These are phyloP conservation scores for Catocala fraxini DNA, from an alignment of 2,888 invertebrate genomes.

Conservation along the genomic window DNA sequence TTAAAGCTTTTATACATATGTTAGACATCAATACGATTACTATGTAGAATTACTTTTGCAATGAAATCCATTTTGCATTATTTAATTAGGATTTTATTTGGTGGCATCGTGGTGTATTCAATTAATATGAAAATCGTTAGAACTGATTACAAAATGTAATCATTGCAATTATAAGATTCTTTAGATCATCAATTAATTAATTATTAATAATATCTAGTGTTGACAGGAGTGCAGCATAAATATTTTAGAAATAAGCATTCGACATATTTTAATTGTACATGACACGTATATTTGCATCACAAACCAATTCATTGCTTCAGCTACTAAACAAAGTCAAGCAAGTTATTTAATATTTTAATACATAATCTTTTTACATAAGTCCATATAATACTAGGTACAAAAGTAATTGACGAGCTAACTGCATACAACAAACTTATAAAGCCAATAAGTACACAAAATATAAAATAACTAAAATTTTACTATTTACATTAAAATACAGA, in stretches of 20 bases:
- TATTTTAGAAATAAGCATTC: too few species aligned
- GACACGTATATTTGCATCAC: constrained; percentile 47
- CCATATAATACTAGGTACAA: constrained; percentile 42
- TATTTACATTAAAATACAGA: constrained; percentile 54
- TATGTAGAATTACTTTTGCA: constrained; percentile 13
- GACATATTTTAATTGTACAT: too few species aligned
- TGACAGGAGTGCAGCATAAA: too few species aligned
- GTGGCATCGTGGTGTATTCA: too few species aligned
- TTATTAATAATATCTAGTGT: neutral
- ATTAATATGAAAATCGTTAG: too few species aligned
- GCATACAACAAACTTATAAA: constrained; percentile 35
- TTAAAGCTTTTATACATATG: constrained; percentile 50
- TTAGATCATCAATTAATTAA: too few species aligned
- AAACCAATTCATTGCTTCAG: constrained; percentile 53
- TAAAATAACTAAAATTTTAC: constrained; percentile 38
- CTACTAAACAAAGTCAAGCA: constrained; percentile 27
- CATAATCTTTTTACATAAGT: constrained; percentile 22
- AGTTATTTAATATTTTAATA: constrained; percentile 16
- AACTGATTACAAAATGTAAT: neutral
- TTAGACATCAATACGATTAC: constrained; percentile 33
- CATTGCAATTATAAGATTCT: neutral
- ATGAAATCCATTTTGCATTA: too few species aligned
- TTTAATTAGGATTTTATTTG: too few species aligned
- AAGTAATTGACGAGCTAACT: constrained; percentile 46
- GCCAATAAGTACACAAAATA: constrained; percentile 24